These are phyloP conservation scores for Calcarius lapponicus DNA, from an alignment of 2,797 vertebrate genomes.

Conservation along the genomic window DNA sequence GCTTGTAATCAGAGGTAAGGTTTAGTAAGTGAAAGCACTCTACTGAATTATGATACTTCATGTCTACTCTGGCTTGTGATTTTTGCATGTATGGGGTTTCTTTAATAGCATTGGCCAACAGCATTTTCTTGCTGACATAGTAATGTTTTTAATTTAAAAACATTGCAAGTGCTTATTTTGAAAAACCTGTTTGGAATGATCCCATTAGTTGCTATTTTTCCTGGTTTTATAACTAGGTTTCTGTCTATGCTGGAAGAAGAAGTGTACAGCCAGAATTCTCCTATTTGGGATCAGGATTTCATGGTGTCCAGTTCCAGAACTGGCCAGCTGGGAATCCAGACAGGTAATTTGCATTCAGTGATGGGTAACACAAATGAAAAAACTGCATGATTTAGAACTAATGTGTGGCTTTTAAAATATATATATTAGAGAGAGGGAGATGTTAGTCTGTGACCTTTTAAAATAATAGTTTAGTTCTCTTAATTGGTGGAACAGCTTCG, in stretches of 20 bases:
- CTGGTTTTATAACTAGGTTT: constrained; percentile 81
- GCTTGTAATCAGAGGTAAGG: not conserved
- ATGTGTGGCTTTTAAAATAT: not conserved
- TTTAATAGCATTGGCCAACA: not conserved
- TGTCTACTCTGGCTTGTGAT: not conserved
- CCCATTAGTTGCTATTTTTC: not conserved
- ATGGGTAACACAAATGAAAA: not conserved
- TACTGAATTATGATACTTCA: not conserved
- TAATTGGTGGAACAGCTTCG: not conserved
- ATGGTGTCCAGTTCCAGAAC: constrained; percentile 82
- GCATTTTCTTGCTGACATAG: not conserved
- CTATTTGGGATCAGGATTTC: constrained; percentile 97
- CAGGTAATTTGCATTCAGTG: constrained; percentile 79
- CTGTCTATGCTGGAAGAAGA: constrained; percentile 99
- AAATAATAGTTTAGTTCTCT: not conserved
- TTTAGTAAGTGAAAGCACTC: not conserved
- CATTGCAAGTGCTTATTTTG: not conserved
- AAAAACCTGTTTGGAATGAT: not conserved
- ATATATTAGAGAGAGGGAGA: not conserved
- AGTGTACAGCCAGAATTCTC: constrained; percentile 95
- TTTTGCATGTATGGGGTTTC: not conserved
- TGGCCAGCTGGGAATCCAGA: constrained; percentile 89
- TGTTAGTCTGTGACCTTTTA: not conserved
- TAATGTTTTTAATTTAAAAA: not conserved
- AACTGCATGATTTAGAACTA: not conserved